Evolutionary conservation across 2,113 vertebrate species (phyloP).

Genomic region (Corvus moneduloides): DNA sequence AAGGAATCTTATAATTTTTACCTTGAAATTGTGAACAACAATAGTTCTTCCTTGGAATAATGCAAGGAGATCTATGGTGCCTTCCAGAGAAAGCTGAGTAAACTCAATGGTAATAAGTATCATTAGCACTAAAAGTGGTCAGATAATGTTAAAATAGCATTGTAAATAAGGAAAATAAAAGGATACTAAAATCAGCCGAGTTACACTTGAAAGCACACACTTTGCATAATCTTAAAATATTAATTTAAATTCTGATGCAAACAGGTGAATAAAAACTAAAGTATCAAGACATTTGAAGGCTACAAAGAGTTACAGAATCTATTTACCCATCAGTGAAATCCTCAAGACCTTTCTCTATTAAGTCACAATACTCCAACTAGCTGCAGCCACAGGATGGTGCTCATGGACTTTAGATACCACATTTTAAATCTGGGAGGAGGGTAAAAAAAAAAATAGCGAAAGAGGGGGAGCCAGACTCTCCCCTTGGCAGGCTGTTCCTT

Average conservation of each 20-base stretch:
- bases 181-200: neutral
- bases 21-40: neutral
- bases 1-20: neutral
- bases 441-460: fast-evolving
- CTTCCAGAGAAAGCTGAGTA: neutral
- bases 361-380: neutral
- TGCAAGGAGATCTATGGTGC: neutral
- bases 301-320: neutral
- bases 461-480: neutral
- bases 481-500: neutral
- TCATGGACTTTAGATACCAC: neutral
- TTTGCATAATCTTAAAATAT: neutral
- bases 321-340: neutral
- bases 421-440: neutral
- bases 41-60: neutral
- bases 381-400: slow-evolving; percentile 52
- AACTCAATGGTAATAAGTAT: neutral
- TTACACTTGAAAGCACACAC: neutral
- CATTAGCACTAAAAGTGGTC: neutral
- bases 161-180: neutral
- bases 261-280: neutral
- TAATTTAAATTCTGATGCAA: neutral
- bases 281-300: neutral
- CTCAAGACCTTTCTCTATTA: neutral
- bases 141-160: neutral